Evolutionary conservation across 2,888 invertebrate species (phyloP).

Genomic region (Blastobasis lacticolella): DNA sequence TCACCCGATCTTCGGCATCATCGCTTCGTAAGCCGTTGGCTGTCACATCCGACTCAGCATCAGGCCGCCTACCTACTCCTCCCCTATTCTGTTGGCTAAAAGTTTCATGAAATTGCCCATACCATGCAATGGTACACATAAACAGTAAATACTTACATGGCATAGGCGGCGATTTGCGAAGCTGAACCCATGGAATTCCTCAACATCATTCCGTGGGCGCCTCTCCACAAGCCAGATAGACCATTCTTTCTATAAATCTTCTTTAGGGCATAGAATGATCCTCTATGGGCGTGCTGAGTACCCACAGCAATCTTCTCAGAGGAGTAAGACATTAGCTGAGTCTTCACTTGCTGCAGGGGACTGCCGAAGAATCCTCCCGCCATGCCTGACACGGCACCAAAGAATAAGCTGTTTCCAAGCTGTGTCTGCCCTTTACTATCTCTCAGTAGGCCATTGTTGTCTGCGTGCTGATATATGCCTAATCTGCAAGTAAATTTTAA

Average conservation of each 20-base stretch:
- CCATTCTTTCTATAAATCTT: constrained; percentile 76
- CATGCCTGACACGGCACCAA: constrained; percentile 85
- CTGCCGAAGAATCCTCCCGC: constrained; percentile 86
- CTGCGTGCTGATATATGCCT: constrained; percentile 84
- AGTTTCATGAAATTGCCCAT: no score
- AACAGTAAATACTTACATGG: constrained; percentile 54
- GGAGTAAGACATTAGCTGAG: constrained; percentile 87
- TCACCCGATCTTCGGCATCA: no score
- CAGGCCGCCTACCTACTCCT: no score
- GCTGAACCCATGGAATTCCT: constrained; percentile 88
- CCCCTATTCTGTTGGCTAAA: no score
- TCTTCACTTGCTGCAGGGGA: constrained; percentile 92
- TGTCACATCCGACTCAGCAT: no score
- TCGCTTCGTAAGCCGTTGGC: no score
- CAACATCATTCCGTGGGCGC: constrained; percentile 82
- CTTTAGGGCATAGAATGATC: constrained; percentile 78
- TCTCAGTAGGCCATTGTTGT: constrained; percentile 76
- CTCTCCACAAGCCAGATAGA: constrained; percentile 77
- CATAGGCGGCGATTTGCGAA: constrained; percentile 86
- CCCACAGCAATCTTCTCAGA: constrained; percentile 89
- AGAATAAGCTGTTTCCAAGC: constrained; percentile 78
- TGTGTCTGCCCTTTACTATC: constrained; percentile 79
- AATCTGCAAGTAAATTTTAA: constrained; percentile 59
- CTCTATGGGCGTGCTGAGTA: constrained; percentile 85
- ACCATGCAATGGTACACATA: neutral